phyloP scores from a whole-genome alignment of 1,140 invertebrate species.

The silkworm (Bombyx mori) region ASM3026992v2 NC_085132.1:11302501-11303000 shows the following conservation, averaged over 20 bases:
- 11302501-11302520: slow-evolving; percentile 27
- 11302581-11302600: slow-evolving; percentile 74
- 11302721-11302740: background rate
- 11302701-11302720: slow-evolving; percentile 75
- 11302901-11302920: slow-evolving; percentile 86
- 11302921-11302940: slow-evolving; percentile 82
- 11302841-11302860: slow-evolving; percentile 83
- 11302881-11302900: slow-evolving; percentile 87
- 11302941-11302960: slow-evolving; percentile 8
- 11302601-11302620: slow-evolving; percentile 68
- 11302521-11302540: slow-evolving; percentile 68
- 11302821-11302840: slow-evolving; percentile 90
- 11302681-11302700: slow-evolving; percentile 89
- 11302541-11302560: slow-evolving; percentile 78
- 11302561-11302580: slow-evolving; percentile 69
- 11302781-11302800: slow-evolving; percentile 77
- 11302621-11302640: slow-evolving; percentile 79
- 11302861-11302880: slow-evolving; percentile 87
- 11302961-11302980: no score
- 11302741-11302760: background rate
- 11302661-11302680: slow-evolving; percentile 86
- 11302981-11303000: slow-evolving; percentile 12
- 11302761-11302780: background rate
- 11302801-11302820: slow-evolving; percentile 87
- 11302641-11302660: slow-evolving; percentile 88